phyloP scores from a whole-genome alignment of 92 coral and sea anemone genomes.

The Epizoanthus illoricatus region DNA sequence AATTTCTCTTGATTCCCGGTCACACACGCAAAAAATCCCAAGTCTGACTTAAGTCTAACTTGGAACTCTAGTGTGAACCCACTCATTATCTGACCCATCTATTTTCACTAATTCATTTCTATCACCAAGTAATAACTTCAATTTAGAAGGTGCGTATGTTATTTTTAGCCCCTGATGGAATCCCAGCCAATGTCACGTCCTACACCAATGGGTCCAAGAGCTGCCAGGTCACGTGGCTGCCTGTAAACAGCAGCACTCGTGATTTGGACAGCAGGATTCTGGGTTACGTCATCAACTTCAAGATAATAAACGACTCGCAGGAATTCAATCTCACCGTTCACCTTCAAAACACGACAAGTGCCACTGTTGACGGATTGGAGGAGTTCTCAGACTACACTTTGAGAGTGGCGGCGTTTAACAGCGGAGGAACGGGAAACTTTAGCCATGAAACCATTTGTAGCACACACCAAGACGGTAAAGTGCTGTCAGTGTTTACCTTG shows the following conservation, averaged over 20 bases:
- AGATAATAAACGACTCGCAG: constrained; percentile 18
- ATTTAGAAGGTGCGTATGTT: not conserved
- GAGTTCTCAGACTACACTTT: constrained; percentile 20
- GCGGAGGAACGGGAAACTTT: constrained; percentile 22
- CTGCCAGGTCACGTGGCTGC: constrained; percentile 5
- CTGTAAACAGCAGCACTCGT: not conserved
- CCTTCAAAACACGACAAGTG: constrained; percentile 3
- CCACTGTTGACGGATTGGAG: constrained; percentile 5
- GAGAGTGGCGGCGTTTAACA: constrained; percentile 27
- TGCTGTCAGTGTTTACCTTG: not conserved
- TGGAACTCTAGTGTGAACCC: no score
- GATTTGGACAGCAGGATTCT: constrained; percentile 11
- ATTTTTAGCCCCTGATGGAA: constrained; percentile 2
- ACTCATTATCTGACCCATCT: no score
- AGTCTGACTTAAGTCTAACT: no score
- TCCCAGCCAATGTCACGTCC: constrained; percentile 8
- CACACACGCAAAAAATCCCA: no score
- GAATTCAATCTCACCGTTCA: constrained; percentile 1
- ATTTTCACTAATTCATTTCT: no score
- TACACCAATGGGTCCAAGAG: constrained; percentile 20
- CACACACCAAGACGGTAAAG: constrained; percentile 31
- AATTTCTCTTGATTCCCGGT: no score
- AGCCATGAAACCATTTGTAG: not conserved
- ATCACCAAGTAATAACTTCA: no score
- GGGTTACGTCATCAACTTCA: constrained; percentile 19